A percentile compares a stretch with the other conserved stretches of the same genome.
phyloP scores from a whole-genome alignment of 2,113 vertebrate genomes.

The Perca fluviatilis region DNA sequence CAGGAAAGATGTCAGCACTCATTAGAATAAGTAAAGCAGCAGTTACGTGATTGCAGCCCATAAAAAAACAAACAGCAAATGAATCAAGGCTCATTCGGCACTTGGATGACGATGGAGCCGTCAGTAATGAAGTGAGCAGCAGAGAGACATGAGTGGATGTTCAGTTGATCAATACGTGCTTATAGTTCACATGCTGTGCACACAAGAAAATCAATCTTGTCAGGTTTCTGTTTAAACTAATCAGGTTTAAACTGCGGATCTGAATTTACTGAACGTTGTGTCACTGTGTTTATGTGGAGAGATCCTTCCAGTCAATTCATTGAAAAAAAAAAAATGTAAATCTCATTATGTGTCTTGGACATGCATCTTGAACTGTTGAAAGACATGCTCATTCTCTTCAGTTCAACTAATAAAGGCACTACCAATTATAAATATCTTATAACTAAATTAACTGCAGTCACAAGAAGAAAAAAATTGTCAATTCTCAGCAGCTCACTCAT shows the following conservation, averaged over 20 bases:
- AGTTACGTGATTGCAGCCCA: slow-evolving; percentile 90
- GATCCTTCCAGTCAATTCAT: background rate
- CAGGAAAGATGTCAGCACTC: slow-evolving; percentile 92
- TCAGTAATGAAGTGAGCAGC: slow-evolving; percentile 66
- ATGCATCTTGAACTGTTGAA: background rate
- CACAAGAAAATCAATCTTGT: background rate
- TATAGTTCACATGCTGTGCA: slow-evolving; percentile 63
- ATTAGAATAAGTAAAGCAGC: slow-evolving; percentile 90
- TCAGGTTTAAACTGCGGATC: background rate
- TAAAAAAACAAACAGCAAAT: slow-evolving; percentile 69
- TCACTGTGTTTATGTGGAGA: background rate
- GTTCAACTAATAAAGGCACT: slow-evolving; percentile 4
- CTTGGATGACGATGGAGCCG: slow-evolving; percentile 50
- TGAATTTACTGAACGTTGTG: background rate
- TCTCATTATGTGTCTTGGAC: background rate
- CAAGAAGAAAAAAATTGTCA: slow-evolving; percentile 9
- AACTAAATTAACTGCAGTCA: slow-evolving; percentile 7
- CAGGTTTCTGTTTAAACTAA: slow-evolving; percentile 15
- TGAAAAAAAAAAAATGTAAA: too few relatives aligned
- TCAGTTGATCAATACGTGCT: slow-evolving; percentile 39
- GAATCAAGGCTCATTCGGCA: slow-evolving; percentile 62
- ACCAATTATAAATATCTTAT: background rate
- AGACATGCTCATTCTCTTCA: slow-evolving; percentile 27
- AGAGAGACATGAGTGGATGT: slow-evolving; percentile 38
- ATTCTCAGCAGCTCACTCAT: slow-evolving; percentile 57